phyloP scores from a whole-genome alignment of 2,888 invertebrate species.

The Lasioglossum villosulum region DNA sequence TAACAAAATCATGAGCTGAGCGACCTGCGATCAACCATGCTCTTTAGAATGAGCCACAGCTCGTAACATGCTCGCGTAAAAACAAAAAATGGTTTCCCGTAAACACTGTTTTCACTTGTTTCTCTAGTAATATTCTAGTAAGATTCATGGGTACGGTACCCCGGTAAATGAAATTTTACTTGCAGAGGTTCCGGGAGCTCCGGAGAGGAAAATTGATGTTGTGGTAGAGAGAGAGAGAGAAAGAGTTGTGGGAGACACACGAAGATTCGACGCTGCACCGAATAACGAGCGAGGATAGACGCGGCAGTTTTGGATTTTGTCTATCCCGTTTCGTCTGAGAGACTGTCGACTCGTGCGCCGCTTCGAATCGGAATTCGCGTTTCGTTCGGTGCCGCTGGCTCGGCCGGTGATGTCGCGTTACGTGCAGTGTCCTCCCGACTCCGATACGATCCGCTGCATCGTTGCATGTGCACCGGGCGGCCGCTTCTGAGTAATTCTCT shows the following conservation, averaged over 20 bases:
- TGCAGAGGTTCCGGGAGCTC: too few species aligned
- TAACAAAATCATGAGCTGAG: too few species aligned
- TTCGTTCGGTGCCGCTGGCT: conserved; percentile 21
- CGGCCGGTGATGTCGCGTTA: conserved; percentile 23
- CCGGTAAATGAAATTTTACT: too few species aligned
- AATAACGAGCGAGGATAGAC: neutral
- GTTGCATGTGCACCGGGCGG: conserved; percentile 4
- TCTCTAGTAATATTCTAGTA: too few species aligned
- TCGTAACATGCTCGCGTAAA: too few species aligned
- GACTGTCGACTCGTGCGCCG: neutral
- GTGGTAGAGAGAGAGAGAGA: too few species aligned
- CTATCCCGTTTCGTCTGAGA: neutral
- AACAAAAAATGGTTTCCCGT: too few species aligned
- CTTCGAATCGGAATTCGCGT: conserved; percentile 22
- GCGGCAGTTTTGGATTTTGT: neutral
- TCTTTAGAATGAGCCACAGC: too few species aligned
- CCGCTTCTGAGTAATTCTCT: conserved; percentile 10
- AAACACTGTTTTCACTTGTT: too few species aligned
- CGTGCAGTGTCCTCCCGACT: conserved; percentile 36
- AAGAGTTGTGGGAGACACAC: neutral
- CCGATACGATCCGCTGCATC: conserved; percentile 12
- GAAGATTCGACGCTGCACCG: neutral
- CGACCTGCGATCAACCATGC: too few species aligned
- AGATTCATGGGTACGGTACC: too few species aligned
- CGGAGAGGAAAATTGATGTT: too few species aligned